These are phyloP conservation scores for Amphibalanus amphitrite DNA, from an alignment of 1,140 invertebrate species.

Conservation along the genomic window DNA sequence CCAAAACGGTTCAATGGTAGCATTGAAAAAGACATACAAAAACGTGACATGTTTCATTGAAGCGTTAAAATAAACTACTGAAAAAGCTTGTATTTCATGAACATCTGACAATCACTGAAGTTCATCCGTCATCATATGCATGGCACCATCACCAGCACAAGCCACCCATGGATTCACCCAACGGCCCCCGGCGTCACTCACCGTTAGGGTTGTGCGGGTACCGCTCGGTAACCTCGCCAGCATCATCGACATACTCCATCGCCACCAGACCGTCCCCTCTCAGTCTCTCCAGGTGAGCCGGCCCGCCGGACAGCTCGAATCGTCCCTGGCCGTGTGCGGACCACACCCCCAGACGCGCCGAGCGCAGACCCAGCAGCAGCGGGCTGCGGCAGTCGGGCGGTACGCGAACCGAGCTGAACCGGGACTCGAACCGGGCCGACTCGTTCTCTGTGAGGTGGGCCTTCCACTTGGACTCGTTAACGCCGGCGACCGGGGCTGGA, in stretches of 20 bases:
- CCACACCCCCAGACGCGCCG: conserved; percentile 75
- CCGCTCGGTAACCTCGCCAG: conserved; percentile 46
- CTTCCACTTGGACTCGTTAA: conserved; percentile 26
- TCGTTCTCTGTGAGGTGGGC: conserved; percentile 66
- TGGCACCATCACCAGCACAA: conserved; percentile 8
- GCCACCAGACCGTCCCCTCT: conserved; percentile 44
- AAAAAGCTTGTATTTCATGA: background rate
- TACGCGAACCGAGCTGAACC: conserved; percentile 70
- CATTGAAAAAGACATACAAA: too few relatives aligned
- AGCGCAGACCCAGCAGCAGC: conserved; percentile 74
- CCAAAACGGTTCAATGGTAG: too few relatives aligned
- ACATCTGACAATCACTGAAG: background rate
- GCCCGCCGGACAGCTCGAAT: conserved; percentile 36
- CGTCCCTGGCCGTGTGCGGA: conserved; percentile 89
- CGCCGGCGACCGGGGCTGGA: conserved; percentile 23
- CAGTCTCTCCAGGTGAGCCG: conserved; percentile 35
- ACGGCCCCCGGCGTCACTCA: conserved; percentile 34
- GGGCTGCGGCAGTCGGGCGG: conserved; percentile 45
- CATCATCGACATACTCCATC: conserved; percentile 68
- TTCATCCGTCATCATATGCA: background rate
- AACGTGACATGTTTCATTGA: background rate
- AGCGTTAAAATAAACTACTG: background rate
- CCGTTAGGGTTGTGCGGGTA: conserved; percentile 95
- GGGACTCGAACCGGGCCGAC: conserved; percentile 78
- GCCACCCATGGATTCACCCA: background rate